Percentiles rank a stretch among this genome's conserved stretches.
Conservation (phyloP, 2,113 vertebrate genomes). For the Malurus cyaneus region DNA sequence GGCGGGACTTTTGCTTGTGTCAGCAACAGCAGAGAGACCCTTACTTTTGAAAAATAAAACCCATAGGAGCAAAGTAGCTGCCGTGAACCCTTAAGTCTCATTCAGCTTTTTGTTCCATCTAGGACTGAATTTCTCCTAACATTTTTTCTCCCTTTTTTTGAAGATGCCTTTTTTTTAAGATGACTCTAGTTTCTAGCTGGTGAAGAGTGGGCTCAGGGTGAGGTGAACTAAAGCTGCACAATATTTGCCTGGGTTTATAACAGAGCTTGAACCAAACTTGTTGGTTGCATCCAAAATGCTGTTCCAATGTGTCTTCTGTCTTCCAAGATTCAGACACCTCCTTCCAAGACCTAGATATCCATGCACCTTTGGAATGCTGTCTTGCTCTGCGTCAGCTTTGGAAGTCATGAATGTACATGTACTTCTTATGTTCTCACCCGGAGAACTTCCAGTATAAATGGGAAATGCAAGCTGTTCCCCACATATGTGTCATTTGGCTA, state of each 20-base stretch:
- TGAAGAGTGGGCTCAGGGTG: not conserved
- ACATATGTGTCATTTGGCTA: not conserved
- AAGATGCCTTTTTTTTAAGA: not conserved
- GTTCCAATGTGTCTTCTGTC: not conserved
- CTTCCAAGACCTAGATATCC: not conserved
- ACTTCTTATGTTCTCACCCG: not conserved
- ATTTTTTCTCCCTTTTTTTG: not conserved
- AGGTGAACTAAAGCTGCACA: not conserved
- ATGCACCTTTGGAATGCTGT: not conserved
- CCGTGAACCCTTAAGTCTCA: not conserved
- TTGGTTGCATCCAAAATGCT: not conserved
- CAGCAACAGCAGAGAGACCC: not conserved
- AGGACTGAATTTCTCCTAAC: not conserved
- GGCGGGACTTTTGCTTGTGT: not conserved
- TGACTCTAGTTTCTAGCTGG: not conserved
- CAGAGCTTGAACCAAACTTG: not conserved
- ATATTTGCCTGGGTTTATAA: not conserved
- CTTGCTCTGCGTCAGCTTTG: not conserved
- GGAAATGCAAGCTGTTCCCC: not conserved
- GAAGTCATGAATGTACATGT: not conserved
- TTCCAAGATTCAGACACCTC: not conserved
- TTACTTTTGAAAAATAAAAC: not conserved
- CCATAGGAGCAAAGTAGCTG: not conserved
- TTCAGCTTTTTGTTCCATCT: not conserved
- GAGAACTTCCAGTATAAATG: not conserved